A percentile compares a stretch with the other conserved stretches of the same genome.
phyloP scores from a whole-genome alignment of 53 echinoderm and acorn worm species.

The Zoroaster sp. region DNA sequence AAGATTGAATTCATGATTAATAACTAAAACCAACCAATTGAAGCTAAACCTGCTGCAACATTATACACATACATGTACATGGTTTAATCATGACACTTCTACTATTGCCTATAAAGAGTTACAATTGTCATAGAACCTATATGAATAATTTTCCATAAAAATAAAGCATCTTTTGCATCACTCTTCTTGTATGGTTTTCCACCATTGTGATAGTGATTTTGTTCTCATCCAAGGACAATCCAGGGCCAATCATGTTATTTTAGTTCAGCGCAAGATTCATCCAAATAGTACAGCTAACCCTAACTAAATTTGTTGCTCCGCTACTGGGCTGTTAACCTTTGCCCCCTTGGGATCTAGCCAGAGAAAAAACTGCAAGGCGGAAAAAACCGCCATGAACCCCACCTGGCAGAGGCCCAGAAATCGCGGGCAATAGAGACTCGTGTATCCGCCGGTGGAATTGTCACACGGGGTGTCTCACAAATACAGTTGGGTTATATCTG shows the following conservation, averaged over 20 bases:
- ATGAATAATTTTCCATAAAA: too few species aligned
- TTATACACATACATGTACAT: too few species aligned
- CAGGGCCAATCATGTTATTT: background rate
- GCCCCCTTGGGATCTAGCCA: background rate
- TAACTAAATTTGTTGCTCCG: background rate
- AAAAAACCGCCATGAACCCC: background rate
- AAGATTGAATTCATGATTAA: too few species aligned
- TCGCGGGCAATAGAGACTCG: background rate
- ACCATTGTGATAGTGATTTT: background rate
- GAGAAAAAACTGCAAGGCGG: background rate
- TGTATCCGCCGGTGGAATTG: background rate
- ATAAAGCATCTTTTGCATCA: too few species aligned
- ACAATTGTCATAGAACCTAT: too few species aligned
- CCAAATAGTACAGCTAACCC: slow-evolving; percentile 37
- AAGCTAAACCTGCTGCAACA: too few species aligned
- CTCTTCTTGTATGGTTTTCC: too few species aligned
- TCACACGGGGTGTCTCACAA: slow-evolving; percentile 25
- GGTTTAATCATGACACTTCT: too few species aligned
- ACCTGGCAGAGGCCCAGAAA: slow-evolving; percentile 29
- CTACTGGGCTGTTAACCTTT: slow-evolving; percentile 20
- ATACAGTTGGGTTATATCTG: slow-evolving; percentile 36
- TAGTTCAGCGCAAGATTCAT: background rate
- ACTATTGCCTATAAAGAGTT: too few species aligned
- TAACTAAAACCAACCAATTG: too few species aligned
- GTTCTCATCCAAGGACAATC: background rate